phyloP scores from a whole-genome alignment of 2,113 vertebrate species.

The Puntigrus tetrazona region DNA sequence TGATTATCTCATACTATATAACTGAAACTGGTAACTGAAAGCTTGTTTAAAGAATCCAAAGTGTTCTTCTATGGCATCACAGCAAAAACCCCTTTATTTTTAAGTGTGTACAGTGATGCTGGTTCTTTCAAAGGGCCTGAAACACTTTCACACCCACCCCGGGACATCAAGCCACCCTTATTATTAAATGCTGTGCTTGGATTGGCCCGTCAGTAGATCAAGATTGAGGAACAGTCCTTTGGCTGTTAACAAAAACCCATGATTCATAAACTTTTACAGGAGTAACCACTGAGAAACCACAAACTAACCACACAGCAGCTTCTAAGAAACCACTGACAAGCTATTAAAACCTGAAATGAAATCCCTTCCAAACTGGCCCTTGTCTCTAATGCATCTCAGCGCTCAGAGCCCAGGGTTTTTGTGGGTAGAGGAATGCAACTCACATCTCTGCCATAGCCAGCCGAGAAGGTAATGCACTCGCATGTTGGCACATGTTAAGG shows the following conservation, averaged over 20 bases:
- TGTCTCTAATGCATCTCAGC: constrained; percentile 31
- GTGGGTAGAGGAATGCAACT: constrained; percentile 77
- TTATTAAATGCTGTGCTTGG: neutral
- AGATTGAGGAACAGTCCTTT: constrained; percentile 4
- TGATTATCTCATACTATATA: too few relatives aligned
- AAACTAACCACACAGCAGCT: constrained; percentile 34
- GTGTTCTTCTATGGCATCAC: neutral
- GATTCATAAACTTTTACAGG: constrained; percentile 13
- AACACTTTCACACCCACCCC: neutral
- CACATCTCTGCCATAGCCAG: constrained; percentile 80
- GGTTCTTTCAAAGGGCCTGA: neutral
- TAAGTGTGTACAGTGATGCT: neutral
- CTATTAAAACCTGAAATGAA: constrained; percentile 24
- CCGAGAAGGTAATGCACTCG: constrained; percentile 75
- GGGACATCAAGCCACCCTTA: neutral
- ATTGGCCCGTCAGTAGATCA: neutral
- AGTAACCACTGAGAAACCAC: constrained; percentile 36
- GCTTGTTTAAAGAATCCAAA: neutral
- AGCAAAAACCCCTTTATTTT: neutral
- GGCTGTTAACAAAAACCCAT: constrained; percentile 26
- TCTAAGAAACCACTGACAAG: constrained; percentile 35
- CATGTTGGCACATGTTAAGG: constrained; percentile 76
- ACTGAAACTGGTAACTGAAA: neutral
- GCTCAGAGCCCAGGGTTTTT: constrained; percentile 59
- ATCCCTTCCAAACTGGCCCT: constrained; percentile 48